Evolutionary conservation across 2,113 vertebrate species (phyloP).

Genomic region (Bettongia penicillata): DNA sequence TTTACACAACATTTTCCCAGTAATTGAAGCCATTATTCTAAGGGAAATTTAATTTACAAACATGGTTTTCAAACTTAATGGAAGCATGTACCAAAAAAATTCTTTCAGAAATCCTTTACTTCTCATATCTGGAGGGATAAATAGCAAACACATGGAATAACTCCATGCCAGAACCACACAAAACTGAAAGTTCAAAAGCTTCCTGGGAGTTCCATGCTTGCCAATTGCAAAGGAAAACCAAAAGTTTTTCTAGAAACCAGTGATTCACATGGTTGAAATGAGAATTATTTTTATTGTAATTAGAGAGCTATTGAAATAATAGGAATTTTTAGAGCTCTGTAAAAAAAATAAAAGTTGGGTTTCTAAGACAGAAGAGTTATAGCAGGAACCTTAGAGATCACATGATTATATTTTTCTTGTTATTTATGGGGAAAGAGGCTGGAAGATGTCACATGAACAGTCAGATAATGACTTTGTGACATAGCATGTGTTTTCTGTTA

Average conservation of each 20-base stretch:
- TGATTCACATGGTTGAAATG: not conserved
- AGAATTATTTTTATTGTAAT: not conserved
- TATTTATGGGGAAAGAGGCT: not conserved
- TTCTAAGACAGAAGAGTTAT: constrained; percentile 8
- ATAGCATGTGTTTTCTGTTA: not conserved
- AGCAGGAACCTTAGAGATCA: constrained; percentile 15
- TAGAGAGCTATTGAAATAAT: constrained; percentile 9
- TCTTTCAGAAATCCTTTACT: not conserved
- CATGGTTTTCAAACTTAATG: not conserved
- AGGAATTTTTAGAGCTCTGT: not conserved
- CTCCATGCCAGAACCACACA: not conserved
- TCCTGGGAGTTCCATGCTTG: not conserved
- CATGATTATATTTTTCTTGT: not conserved
- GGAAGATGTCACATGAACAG: not conserved
- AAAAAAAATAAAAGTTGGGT: constrained; percentile 30
- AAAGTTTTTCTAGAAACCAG: not conserved
- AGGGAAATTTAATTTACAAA: constrained; percentile 20
- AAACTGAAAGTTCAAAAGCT: constrained; percentile 5
- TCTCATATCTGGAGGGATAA: not conserved
- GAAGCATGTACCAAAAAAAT: constrained; percentile 16
- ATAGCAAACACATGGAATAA: not conserved
- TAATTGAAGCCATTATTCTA: constrained; percentile 18
- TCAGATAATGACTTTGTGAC: not conserved
- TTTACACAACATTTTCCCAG: not conserved
- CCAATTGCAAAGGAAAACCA: not conserved